Base-by-base conservation (phyloP, 2,888 invertebrate genomes). In the Ptychoptera albimana region DNA sequence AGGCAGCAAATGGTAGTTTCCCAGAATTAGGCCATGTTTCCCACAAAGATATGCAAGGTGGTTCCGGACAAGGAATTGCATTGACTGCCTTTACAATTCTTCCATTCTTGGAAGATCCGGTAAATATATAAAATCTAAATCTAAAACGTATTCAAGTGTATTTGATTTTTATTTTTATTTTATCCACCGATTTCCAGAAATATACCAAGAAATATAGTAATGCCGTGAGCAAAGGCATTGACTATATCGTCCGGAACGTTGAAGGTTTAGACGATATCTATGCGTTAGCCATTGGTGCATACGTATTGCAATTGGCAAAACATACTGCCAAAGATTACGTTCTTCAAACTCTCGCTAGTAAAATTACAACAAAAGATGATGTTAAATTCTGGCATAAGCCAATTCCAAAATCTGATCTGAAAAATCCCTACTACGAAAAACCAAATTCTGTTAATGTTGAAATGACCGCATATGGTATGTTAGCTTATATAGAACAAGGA, bases 391-490 rank as follows among this genome's bases (percentile, higher is more conserved):
- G 92, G 92, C 76, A 77, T 37, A 80, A 82, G 48, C 75, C 70
- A 1, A 63, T 67, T 9, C 59, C 66, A 1, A 56, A 67, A 37
- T 56, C 58, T 10, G 76, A 77, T 46, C 69, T 69, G 39, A 71
- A 72, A 44, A 80, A 80, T 56, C 79, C 80, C 0, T 79, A 80
- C 78, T 68, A 64, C 49, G 62, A 68, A 35, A 63, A 76, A 48
- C 78, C 85, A 0, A 74, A 75, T 47, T 79, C 84, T 36, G 74
- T 82, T 1, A 61, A 63, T 52, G 68, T 94, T 5, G 87, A 88
- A 61, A 85, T 88, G 53, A 92, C 94, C 0, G 79, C 93, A 0
- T 96, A 94, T 63, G 84, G 81, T 0, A 66, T 96, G 45, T 68
- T 91, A 45, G 78, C 86, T 0, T 75, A 73, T 59, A 56, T 78